A percentile compares a stretch with the other conserved stretches of the same genome.
Evolutionary conservation across 2,113 vertebrate genomes (phyloP).

Genomic region (Sylvia atricapilla): DNA sequence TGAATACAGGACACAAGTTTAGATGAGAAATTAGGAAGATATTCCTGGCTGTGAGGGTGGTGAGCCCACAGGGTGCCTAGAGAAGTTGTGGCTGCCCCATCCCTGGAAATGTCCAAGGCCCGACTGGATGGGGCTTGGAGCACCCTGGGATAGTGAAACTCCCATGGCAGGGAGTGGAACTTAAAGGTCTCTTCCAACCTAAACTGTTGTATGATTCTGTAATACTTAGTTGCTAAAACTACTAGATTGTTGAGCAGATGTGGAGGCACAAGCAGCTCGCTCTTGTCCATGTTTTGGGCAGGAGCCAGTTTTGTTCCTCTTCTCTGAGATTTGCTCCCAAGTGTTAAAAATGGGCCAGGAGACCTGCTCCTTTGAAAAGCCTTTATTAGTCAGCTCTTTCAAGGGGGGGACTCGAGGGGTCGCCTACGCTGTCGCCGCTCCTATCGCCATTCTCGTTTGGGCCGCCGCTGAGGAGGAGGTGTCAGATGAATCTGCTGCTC

Average conservation of each 20-base stretch:
- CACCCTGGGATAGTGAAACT: fast-evolving
- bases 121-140: fast-evolving
- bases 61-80: fast-evolving
- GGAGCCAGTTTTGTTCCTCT: no score
- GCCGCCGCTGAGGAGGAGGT: no score
- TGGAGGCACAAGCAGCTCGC: neutral
- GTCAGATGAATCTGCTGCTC: no score
- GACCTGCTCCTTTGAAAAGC: no score
- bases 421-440: no score
- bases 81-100: neutral
- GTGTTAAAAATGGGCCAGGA: no score
- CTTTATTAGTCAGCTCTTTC: no score
- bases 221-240: neutral
- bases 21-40: neutral
- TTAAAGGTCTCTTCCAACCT: neutral
- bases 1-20: neutral
- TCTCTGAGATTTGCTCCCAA: neutral
- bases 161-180: neutral
- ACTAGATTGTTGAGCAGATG: neutral
- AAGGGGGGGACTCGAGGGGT: no score
- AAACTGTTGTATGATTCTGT: neutral
- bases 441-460: no score
- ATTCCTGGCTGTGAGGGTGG: neutral
- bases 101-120: neutral
- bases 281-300: neutral